phyloP scores from a whole-genome alignment of 2,888 invertebrate genomes.

The Tiphia femorata region DNA sequence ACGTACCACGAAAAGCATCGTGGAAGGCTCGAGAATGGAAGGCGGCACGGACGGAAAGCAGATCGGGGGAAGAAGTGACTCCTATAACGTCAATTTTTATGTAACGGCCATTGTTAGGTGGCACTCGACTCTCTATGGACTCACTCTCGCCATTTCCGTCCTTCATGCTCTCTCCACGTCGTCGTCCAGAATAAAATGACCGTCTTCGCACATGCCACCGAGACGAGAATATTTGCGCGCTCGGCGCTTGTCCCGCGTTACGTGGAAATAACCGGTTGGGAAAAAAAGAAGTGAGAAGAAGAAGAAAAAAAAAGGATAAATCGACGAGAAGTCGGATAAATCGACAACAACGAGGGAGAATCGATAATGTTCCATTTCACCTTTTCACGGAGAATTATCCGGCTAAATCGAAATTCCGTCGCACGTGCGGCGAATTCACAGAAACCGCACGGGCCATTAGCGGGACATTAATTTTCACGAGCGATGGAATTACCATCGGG shows the following conservation, averaged over 20 bases:
- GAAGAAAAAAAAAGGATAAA: neutral
- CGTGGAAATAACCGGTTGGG: neutral
- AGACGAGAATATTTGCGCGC: neutral
- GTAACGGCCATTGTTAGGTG: constrained; percentile 37
- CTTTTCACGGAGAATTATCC: neutral
- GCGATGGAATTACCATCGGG: constrained; percentile 28
- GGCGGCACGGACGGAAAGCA: constrained; percentile 6
- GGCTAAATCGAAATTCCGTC: neutral
- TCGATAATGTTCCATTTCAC: neutral
- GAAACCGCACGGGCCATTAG: constrained; percentile 31
- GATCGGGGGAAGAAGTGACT: constrained; percentile 32
- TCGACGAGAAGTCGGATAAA: neutral
- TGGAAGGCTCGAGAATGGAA: neutral
- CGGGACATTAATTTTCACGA: constrained; percentile 28
- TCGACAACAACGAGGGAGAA: neutral
- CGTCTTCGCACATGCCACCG: neutral
- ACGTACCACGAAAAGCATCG: neutral
- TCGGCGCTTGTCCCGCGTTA: neutral
- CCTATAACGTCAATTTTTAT: constrained; percentile 36
- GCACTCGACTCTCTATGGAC: too few relatives aligned
- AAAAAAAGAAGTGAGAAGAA: neutral
- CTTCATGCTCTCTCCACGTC: neutral
- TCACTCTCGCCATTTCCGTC: too few relatives aligned
- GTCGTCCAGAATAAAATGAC: neutral
- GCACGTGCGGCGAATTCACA: neutral